phyloP scores from a whole-genome alignment of 2,888 invertebrate species.

The Tortricodes alternella region DNA sequence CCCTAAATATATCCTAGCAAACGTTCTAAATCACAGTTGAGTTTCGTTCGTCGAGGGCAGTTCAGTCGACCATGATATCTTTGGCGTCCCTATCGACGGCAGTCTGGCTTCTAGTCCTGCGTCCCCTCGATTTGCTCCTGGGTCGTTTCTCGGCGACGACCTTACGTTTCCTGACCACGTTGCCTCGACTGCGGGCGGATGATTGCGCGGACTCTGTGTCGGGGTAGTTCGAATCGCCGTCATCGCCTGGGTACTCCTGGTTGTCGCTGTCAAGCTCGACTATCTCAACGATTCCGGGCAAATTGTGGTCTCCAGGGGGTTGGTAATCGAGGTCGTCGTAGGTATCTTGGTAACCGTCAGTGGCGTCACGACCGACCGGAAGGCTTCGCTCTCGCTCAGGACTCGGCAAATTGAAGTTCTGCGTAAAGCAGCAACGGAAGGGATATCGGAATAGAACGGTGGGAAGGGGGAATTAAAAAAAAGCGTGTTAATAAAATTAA shows the following conservation, averaged over 20 bases:
- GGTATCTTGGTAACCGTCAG: slow-evolving; percentile 58
- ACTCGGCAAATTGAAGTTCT: slow-evolving; percentile 78
- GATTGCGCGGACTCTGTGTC: slow-evolving; percentile 60
- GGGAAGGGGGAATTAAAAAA: slow-evolving; percentile 77
- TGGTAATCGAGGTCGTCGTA: slow-evolving; percentile 68
- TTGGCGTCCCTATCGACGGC: slow-evolving; percentile 53
- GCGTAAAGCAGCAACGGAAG: slow-evolving; percentile 66
- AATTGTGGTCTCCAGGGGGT: slow-evolving; percentile 43
- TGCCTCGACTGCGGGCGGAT: slow-evolving; percentile 68
- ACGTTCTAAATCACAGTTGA: slow-evolving; percentile 66
- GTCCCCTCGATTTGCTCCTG: slow-evolving; percentile 69
- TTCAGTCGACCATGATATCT: slow-evolving; percentile 62
- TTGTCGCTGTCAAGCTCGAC: slow-evolving; percentile 58
- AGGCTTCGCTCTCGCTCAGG: slow-evolving; percentile 44
- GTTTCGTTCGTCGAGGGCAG: slow-evolving; percentile 41
- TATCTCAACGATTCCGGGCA: slow-evolving; percentile 67
- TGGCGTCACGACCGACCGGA: slow-evolving; percentile 52
- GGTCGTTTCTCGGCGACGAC: slow-evolving; percentile 56
- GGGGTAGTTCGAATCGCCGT: slow-evolving; percentile 58
- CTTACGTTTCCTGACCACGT: slow-evolving; percentile 67
- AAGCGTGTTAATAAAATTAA: slow-evolving; percentile 83
- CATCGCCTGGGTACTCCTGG: slow-evolving; percentile 42
- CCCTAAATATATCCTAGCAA: slow-evolving; percentile 50
- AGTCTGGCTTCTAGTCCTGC: slow-evolving; percentile 71
- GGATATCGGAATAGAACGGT: slow-evolving; percentile 67